Evolutionary conservation across 30 jellyfish, hydroid and myxozoan species (phyloP).

Genomic region (Hydractinia symbiolongicarpus): DNA sequence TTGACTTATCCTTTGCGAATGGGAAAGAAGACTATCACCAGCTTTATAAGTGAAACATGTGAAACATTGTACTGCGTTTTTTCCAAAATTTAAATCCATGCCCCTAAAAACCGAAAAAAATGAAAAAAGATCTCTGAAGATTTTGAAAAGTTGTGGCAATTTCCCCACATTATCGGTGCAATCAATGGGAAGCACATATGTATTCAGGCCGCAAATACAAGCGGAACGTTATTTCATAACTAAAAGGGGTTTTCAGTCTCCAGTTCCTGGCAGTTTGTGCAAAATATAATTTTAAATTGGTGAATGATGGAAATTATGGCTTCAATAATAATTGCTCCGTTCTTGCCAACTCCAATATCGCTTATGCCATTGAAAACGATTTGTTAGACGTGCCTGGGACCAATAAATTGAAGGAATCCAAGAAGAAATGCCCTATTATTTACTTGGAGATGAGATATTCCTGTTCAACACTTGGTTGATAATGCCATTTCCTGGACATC

Average conservation of each 20-base stretch:
- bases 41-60: slow-evolving; percentile 8
- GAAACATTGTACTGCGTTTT: background rate
- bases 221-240: slow-evolving; percentile 23
- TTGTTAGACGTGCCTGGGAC: slow-evolving; percentile 11
- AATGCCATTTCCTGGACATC: slow-evolving; percentile 49
- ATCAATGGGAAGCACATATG: slow-evolving; percentile 58
- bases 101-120: background rate
- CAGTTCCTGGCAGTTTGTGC: slow-evolving; percentile 59
- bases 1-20: background rate
- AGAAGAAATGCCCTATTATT: slow-evolving; percentile 33
- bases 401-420: slow-evolving; percentile 26
- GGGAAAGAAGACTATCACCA: background rate
- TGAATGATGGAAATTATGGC: slow-evolving; percentile 48
- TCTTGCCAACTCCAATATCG: slow-evolving; percentile 1
- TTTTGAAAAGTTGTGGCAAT: slow-evolving; percentile 36
- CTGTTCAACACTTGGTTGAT: slow-evolving; percentile 37
- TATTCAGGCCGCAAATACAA: slow-evolving; percentile 39
- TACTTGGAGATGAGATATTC: slow-evolving; percentile 30
- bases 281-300: slow-evolving; percentile 26
- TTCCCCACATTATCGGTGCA: slow-evolving; percentile 72
- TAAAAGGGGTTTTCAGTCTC: slow-evolving; percentile 33
- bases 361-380: slow-evolving; percentile 21
- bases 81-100: background rate
- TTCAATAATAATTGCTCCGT: slow-evolving; percentile 48
- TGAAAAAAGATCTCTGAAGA: slow-evolving; percentile 10